Base-by-base conservation (phyloP, 2,888 invertebrate species). In the Gordius sp. region DNA sequence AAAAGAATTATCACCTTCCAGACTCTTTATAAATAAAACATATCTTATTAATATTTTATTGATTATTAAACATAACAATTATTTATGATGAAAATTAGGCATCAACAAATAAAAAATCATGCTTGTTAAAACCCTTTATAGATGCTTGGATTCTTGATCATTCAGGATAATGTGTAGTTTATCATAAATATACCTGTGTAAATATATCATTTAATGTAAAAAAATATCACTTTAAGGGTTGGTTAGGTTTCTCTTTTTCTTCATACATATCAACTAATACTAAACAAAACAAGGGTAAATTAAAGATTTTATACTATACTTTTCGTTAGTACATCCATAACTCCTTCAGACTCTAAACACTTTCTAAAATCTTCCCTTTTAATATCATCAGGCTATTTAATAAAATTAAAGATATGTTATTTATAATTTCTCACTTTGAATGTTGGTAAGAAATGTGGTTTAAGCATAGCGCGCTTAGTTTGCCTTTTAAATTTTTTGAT, bases 241-340 rank as follows among this genome's bases (percentile, higher is more conserved):
- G 4, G 8, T 47, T 47, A 4, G 47, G 47, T 20, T 47, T 47
- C 47, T 47, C 47, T 47, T 47, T 47, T 47, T 47, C 47, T 20
- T 47, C 47, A 47, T 47, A 47, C 20, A 47, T 4, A n/a, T 8
- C 20, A 13, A 47, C 8, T 4, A 47, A 23, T 47, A 47, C 47
- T 47, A 47, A 8, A n/a, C 8, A n/a, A 47, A 47, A n/a, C 20
- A n/a, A n/a, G 20, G 20, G 4, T n/a, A 47, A 4, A 47, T 8
- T 33, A 33, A 33, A 13, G 8, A 13, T 13, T 47, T n/a, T 18
- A 47, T 47, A 47, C 20, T 47, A 20, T n/a, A 47, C 47, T 47
- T 47, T 47, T 47, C 4, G 47, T 47, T 20, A 47, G 20, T n/a
- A 47, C 47, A 47, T 47, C 47, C 47, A 47, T 47, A 47, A 47